These are phyloP conservation scores for Drosophila subobscura DNA, from an alignment of 1,140 invertebrate species.

Conservation along the genomic window DNA sequence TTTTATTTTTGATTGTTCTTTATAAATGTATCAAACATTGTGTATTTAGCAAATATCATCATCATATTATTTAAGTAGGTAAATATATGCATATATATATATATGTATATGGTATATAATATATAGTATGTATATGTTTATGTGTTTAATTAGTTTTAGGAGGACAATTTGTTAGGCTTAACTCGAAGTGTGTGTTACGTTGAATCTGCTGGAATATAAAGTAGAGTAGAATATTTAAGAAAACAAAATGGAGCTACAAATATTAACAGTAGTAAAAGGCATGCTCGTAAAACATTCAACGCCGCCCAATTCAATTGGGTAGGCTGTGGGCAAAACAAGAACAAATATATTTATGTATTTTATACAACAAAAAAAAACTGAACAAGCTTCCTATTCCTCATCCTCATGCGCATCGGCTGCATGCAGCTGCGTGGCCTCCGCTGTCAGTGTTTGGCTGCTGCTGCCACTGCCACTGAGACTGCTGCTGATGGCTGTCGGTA, in stretches of 20 bases:
- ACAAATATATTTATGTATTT: constrained; percentile 49
- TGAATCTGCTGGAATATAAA: constrained; percentile 56
- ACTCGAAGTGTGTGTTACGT: constrained; percentile 48
- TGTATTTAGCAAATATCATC: constrained; percentile 54
- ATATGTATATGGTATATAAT: constrained; percentile 30
- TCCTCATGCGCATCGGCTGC: constrained; percentile 19
- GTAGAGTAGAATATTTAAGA: constrained; percentile 33
- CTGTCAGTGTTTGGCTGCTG: constrained; percentile 21
- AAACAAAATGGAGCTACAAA: constrained; percentile 55
- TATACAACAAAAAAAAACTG: constrained; percentile 41
- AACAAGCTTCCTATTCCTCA: constrained; percentile 40
- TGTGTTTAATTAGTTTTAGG: constrained; percentile 57
- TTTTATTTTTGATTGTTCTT: constrained; percentile 46
- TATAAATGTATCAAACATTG: constrained; percentile 75
- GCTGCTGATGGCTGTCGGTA: constrained; percentile 34
- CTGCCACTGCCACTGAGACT: constrained; percentile 4
- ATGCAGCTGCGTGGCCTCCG: constrained; percentile 27
- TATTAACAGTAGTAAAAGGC: constrained; percentile 59
- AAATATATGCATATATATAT: constrained; percentile 53
- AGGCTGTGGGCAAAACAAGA: constrained; percentile 40
- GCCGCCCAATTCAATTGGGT: constrained; percentile 74
- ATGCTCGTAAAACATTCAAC: constrained; percentile 49
- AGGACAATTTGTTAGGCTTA: constrained; percentile 50
- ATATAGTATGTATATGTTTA: constrained; percentile 36
- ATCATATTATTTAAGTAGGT: constrained; percentile 53